Base-by-base conservation (phyloP, 2,797 vertebrate genomes). In the Acestrorhynchus altus region DNA sequence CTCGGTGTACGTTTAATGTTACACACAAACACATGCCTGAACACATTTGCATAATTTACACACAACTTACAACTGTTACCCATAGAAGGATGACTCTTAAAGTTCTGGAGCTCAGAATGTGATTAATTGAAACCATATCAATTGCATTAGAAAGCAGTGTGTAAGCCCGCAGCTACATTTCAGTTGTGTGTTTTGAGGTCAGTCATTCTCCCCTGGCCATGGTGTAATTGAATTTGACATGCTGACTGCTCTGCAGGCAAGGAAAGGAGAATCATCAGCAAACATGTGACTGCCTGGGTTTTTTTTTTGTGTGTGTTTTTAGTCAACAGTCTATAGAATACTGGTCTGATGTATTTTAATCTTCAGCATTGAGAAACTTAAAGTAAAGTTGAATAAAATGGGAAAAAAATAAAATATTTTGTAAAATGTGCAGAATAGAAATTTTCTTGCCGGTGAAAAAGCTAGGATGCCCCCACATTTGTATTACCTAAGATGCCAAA, bases 191-290 rank as follows among this genome's bases (percentile, higher is more conserved):
- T 75, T 70, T 35, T 47, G 68, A 72, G 74, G 77, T 73, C 24
- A 22, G 47, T 72, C 46, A 47, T 61, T 57, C 60, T 61, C 57
- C 61, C 75, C 26, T 71, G 47, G 52, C 42, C 60, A 47, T 70
- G 76, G 31, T 77, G 74, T 72, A 77, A 83, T 83, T 74, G 65
- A 79, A 68, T 85, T 79, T 78, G 68, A 71, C 79, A 78, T 64
- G 52, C 79, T 22, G 79, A 75, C 71, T 81, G 81, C 26, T 74
- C 54, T 42, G 24, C 39, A 56, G 28, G 47, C 51, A 63, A 67
- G 49, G 64, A 76, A 66, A 7, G 9, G 61, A 51, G 77, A 31
- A 64, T 63, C 11, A 64, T 22, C 59, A 54, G 47, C 8, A 31
- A 28, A 54, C 76, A 54, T 83, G 73, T 79, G 77, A 73, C 52